phyloP scores from a whole-genome alignment of 2,888 invertebrate genomes.

The Taenaris catops region DNA sequence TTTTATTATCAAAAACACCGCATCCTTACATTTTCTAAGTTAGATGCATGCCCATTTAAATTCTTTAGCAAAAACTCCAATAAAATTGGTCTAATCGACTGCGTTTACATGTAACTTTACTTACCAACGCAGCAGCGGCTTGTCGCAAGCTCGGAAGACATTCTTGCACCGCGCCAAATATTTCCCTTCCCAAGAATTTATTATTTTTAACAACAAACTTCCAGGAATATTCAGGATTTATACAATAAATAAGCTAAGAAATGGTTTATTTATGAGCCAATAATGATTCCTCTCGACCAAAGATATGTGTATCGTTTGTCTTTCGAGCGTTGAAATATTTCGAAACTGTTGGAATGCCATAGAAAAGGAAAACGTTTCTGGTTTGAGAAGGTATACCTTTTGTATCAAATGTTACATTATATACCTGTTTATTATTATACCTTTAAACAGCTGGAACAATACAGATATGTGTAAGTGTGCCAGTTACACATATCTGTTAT shows the following conservation, averaged over 20 bases:
- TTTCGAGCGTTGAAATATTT: slow-evolving; percentile 7
- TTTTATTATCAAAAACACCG: no score
- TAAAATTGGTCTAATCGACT: slow-evolving; percentile 68
- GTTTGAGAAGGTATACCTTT: no score
- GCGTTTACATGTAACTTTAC: slow-evolving; percentile 69
- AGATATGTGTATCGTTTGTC: slow-evolving; percentile 30
- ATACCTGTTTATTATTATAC: no score
- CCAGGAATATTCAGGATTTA: slow-evolving; percentile 28
- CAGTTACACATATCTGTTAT: no score
- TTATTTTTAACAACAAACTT: slow-evolving; percentile 34
- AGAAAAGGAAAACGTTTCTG: no score
- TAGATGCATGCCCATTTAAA: slow-evolving; percentile 36
- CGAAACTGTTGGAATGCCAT: slow-evolving; percentile 6
- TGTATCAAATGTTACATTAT: no score
- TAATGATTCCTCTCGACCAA: slow-evolving; percentile 28
- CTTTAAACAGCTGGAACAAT: no score
- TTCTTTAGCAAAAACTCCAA: slow-evolving; percentile 53
- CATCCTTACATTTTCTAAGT: slow-evolving; percentile 1
- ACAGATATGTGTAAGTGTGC: no score
- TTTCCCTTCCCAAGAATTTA: slow-evolving; percentile 33
- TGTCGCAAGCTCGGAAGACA: slow-evolving; percentile 42
- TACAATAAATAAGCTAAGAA: slow-evolving; percentile 26
- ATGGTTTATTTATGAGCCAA: slow-evolving; percentile 28
- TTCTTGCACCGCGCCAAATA: slow-evolving; percentile 44
- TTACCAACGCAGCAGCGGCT: slow-evolving; percentile 60